Conservation (phyloP, 2,797 vertebrate species). For the Chelon labrosus region DNA sequence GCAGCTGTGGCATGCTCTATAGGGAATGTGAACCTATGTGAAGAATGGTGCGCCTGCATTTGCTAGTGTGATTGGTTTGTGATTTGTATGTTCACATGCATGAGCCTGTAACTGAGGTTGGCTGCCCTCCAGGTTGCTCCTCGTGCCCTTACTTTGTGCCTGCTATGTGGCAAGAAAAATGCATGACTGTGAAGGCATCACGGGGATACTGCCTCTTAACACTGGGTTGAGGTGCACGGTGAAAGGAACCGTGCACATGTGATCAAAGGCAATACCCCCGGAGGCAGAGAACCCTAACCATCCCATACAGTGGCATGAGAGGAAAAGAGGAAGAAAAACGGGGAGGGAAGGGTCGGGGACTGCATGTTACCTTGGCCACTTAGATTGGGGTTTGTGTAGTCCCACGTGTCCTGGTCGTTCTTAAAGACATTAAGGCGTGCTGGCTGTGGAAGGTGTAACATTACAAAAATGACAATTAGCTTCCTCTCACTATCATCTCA, state of each 20-base stretch:
- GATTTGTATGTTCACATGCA: conserved; percentile 68
- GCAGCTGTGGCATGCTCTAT: conserved; percentile 78
- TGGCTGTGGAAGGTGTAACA: conserved; percentile 81
- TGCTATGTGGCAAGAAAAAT: conserved; percentile 74
- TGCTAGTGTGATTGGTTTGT: conserved; percentile 50
- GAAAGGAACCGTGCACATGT: conserved; percentile 29
- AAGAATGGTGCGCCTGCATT: conserved; percentile 36
- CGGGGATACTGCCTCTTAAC: conserved; percentile 72
- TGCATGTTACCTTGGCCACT: conserved; percentile 93
- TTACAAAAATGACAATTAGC: conserved; percentile 13
- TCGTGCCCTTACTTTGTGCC: conserved; percentile 81
- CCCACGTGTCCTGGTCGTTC: conserved; percentile 98
- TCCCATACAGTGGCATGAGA: conserved; percentile 76
- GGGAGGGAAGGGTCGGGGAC: conserved; percentile 24
- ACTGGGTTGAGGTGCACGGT: conserved; percentile 9
- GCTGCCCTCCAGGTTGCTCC: conserved; percentile 78
- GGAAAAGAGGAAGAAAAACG: conserved; percentile 67
- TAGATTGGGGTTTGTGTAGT: conserved; percentile 95
- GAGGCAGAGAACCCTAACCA: conserved; percentile 68
- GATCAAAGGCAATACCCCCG: conserved; percentile 70
- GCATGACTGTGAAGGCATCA: conserved; percentile 70
- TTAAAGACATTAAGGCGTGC: conserved; percentile 97
- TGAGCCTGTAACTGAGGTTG: conserved; percentile 46
- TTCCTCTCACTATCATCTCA: neutral
- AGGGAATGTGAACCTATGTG: conserved; percentile 66